Conservation (phyloP, 2,888 invertebrate species). For the Erebia palarica region DNA sequence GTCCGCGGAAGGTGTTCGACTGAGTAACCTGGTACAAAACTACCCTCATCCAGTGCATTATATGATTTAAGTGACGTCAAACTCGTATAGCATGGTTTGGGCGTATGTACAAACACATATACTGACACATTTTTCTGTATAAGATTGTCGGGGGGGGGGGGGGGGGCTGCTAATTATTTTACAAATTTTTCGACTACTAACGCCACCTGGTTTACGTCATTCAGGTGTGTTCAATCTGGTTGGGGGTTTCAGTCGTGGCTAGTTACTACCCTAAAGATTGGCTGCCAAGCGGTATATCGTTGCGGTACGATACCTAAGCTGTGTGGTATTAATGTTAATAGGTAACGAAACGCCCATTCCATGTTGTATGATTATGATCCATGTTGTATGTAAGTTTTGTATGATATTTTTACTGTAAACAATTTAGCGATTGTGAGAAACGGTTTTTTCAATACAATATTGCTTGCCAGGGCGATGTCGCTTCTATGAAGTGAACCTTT, state of each 20-base stretch:
- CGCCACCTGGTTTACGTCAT: too few species aligned
- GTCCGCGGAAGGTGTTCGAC: conserved; percentile 60
- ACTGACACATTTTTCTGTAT: background rate
- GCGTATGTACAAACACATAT: background rate
- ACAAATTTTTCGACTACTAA: too few species aligned
- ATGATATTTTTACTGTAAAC: conserved; percentile 64
- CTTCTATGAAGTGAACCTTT: conserved; percentile 74
- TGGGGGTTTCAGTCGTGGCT: too few species aligned
- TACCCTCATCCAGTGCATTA: conserved; percentile 76
- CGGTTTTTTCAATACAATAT: conserved; percentile 51
- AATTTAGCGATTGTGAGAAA: conserved; percentile 60
- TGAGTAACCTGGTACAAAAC: conserved; percentile 73
- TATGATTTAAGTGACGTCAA: conserved; percentile 61
- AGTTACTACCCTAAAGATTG: too few species aligned
- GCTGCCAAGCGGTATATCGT: too few species aligned
- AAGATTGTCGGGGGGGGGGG: too few species aligned
- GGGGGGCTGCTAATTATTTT: too few species aligned
- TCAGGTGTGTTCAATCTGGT: too few species aligned
- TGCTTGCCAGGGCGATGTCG: conserved; percentile 66
- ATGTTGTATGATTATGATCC: conserved; percentile 25
- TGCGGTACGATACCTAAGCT: too few species aligned
- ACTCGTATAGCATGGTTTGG: conserved; percentile 21
- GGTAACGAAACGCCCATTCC: conserved; percentile 16
- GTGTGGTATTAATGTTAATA: background rate
- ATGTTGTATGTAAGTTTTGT: conserved; percentile 68